phyloP scores from a whole-genome alignment of 2,888 invertebrate species.

The Eilema sororculum region DNA sequence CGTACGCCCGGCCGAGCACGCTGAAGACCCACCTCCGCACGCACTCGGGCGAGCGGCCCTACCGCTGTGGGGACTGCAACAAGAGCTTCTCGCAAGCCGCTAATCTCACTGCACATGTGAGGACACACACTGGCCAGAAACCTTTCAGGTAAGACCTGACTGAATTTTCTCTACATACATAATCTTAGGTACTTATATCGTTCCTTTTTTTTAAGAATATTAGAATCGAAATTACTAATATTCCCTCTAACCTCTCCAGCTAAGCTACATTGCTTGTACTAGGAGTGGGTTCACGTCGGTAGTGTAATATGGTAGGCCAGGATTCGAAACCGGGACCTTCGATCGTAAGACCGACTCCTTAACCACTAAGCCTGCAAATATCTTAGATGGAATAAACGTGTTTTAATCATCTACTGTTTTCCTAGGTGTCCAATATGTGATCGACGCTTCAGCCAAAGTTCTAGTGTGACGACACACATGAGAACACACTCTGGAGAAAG shows the following conservation, averaged over 20 bases:
- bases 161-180: not conserved
- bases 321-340: too few species aligned
- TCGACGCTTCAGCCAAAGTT: conserved; percentile 98
- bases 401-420: not conserved
- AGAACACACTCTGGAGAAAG: conserved; percentile 99
- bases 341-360: too few species aligned
- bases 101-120: conserved; percentile 98
- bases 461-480: conserved; percentile 99
- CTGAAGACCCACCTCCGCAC: conserved; percentile 98
- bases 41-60: conserved; percentile 97
- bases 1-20: conserved; percentile 98
- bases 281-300: too few species aligned
- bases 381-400: too few species aligned
- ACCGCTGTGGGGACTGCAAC: conserved; percentile 96
- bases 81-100: conserved; percentile 99
- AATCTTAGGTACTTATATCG: too few species aligned
- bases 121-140: conserved; percentile 99
- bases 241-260: too few species aligned
- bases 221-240: too few species aligned
- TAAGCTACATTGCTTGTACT: too few species aligned
- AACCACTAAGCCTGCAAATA: too few species aligned
- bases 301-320: too few species aligned
- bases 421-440: conserved; percentile 97
- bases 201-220: too few species aligned
- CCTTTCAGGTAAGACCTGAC: conserved; percentile 90